Conservation (phyloP, 1,140 invertebrate genomes). For the Nephotettix cincticeps region DNA sequence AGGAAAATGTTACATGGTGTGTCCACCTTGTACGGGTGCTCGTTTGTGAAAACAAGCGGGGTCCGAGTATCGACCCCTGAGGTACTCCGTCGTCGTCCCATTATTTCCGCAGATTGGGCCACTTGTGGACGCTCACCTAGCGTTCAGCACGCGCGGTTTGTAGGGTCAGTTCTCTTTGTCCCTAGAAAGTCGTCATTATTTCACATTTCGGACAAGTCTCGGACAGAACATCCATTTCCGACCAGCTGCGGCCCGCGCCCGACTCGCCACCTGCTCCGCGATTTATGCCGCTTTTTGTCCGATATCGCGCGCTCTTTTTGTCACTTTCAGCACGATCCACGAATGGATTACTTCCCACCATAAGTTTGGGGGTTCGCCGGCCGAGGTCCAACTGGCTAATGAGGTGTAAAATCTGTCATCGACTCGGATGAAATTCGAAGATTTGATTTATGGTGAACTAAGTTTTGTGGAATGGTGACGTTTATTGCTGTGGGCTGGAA, state of each 20-base stretch:
- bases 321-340: not conserved
- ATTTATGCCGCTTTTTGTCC: conserved; percentile 10
- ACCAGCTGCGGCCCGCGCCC: not conserved
- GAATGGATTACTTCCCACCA: conserved; percentile 16
- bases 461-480: not conserved
- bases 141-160: not conserved
- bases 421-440: not conserved
- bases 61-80: not conserved
- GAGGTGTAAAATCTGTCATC: conserved; percentile 5
- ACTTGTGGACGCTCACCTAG: not conserved
- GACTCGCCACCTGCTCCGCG: not conserved
- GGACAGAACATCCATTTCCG: not conserved
- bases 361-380: not conserved
- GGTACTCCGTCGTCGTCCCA: not conserved
- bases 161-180: conserved; percentile 16
- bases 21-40: no score
- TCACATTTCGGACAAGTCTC: not conserved
- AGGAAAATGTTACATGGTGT: no score
- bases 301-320: not conserved
- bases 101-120: conserved; percentile 6
- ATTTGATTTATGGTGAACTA: not conserved
- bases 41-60: no score
- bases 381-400: not conserved
- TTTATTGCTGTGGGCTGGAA: not conserved
- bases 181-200: conserved; percentile 20